A percentile compares a stretch with the other conserved stretches of the same genome.
Conservation (phyloP, 2,888 invertebrate genomes). For the Saturnia pavonia region DNA sequence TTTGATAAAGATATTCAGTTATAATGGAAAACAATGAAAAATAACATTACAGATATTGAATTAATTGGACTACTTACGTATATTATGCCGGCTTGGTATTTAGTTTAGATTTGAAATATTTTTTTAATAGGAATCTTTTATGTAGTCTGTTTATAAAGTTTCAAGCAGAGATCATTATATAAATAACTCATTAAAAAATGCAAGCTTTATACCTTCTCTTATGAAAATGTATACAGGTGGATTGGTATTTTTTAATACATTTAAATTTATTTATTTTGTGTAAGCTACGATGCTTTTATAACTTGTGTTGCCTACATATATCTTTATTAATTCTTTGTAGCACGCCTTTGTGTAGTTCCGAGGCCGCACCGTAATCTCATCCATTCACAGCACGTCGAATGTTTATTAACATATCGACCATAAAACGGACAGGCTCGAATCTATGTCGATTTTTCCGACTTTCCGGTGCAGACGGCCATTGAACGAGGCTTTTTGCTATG, state of each 20-base stretch:
- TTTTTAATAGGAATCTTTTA: neutral
- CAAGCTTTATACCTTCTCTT: too few species aligned
- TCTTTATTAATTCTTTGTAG: conserved; percentile 40
- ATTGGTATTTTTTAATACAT: neutral
- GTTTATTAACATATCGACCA: conserved; percentile 77
- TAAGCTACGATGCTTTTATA: conserved; percentile 27
- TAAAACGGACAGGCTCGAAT: conserved; percentile 65
- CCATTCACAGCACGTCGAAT: conserved; percentile 69
- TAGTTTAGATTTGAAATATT: neutral
- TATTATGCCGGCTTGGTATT: neutral
- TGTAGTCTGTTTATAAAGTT: neutral
- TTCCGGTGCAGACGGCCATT: conserved; percentile 64
- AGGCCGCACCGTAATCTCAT: conserved; percentile 49
- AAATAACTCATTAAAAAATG: neutral
- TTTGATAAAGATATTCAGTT: neutral
- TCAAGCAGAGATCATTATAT: neutral
- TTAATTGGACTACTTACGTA: neutral
- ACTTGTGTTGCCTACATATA: conserved; percentile 26
- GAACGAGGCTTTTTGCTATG: conserved; percentile 55
- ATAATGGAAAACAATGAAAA: neutral
- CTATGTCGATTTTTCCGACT: conserved; percentile 63
- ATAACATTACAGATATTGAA: neutral
- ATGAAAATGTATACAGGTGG: too few species aligned
- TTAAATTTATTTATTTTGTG: conserved; percentile 3
- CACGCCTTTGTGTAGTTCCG: conserved; percentile 33